A percentile compares a stretch with the other conserved stretches of the same genome.
Evolutionary conservation across 92 coral and sea anemone species (phyloP).

Genomic region (Zoanthus sociatus): DNA sequence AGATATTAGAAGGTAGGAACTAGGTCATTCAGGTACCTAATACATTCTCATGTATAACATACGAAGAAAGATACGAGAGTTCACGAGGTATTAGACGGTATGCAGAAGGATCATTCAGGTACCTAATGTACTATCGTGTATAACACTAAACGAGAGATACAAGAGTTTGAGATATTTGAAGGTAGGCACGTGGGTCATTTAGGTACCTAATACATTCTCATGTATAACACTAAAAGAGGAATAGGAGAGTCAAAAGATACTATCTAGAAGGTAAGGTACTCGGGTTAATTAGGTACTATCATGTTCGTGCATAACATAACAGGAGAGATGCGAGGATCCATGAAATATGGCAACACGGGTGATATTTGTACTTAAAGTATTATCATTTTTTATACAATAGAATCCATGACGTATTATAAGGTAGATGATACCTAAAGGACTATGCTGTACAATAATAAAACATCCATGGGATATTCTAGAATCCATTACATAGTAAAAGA

Average conservation of each 20-base stretch:
- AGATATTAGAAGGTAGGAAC: too few species aligned
- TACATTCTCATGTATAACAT: too few species aligned
- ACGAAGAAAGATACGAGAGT: conserved; percentile 56
- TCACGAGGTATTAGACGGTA: conserved; percentile 71
- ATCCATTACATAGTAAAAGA: too few species aligned
- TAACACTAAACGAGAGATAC: conserved; percentile 78
- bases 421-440: too few species aligned
- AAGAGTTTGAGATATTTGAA: conserved; percentile 75
- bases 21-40: too few species aligned
- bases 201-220: too few species aligned
- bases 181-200: conserved; percentile 30
- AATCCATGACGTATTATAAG: too few species aligned
- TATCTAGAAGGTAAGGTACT: conserved; percentile 8
- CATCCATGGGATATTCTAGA: too few species aligned
- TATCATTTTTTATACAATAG: too few species aligned
- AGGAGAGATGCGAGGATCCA: conserved; percentile 76
- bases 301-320: conserved; percentile 57
- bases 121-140: conserved; percentile 24
- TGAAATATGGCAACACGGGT: conserved; percentile 68
- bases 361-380: too few species aligned
- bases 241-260: conserved; percentile 36
- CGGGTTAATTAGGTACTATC: too few species aligned
- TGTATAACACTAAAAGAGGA: conserved; percentile 50
- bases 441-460: too few species aligned
- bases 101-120: background rate